Evolutionary conservation across 2,888 invertebrate species (phyloP).

Genomic region (Limnephilus rhombicus): DNA sequence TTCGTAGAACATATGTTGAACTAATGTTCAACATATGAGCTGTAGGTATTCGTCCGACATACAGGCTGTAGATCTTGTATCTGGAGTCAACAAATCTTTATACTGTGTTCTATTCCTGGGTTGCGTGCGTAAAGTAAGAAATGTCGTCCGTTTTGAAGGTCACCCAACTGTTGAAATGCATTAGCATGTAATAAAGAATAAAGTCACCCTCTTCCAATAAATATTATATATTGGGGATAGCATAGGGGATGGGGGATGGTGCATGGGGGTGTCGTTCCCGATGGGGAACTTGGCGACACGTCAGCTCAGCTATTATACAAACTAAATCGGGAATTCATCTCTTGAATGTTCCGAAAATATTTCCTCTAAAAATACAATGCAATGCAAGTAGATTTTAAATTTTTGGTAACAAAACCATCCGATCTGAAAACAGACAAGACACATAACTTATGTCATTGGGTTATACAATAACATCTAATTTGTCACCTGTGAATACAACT

Average conservation of each 20-base stretch:
- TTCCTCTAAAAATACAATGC: neutral
- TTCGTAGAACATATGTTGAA: no score
- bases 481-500: no score
- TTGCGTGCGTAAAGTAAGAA: neutral
- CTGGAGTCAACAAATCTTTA: no score
- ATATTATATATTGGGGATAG: conserved; percentile 4
- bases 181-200: conserved; percentile 7
- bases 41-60: no score
- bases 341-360: neutral
- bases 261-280: neutral
- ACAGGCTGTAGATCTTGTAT: no score
- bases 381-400: neutral
- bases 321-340: neutral
- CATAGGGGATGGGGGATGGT: neutral
- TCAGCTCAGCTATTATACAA: neutral
- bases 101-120: neutral
- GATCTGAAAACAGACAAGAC: no score
- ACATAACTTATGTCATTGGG: no score
- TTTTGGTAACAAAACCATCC: neutral
- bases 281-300: conserved; percentile 18
- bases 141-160: neutral
- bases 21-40: no score
- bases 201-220: conserved; percentile 28
- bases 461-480: no score
- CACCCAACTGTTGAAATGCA: conserved; percentile 33